These are phyloP conservation scores for Vultur gryphus DNA, from an alignment of 2,797 vertebrate species.

Conservation along the genomic window DNA sequence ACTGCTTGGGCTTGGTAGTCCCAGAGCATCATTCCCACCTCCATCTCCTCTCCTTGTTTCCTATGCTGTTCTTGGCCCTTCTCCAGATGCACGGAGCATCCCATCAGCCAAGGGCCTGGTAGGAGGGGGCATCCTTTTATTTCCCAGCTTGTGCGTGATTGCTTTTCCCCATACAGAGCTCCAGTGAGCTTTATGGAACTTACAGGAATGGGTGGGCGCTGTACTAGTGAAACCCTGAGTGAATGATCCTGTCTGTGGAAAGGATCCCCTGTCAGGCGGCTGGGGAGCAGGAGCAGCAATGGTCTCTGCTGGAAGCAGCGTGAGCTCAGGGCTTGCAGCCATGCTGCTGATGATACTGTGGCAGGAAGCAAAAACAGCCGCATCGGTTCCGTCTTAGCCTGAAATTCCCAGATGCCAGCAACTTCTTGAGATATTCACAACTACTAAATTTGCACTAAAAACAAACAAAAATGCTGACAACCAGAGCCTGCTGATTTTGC, in stretches of 20 bases:
- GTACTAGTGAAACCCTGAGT: too few relatives aligned
- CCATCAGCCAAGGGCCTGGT: neutral
- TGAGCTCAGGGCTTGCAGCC: neutral
- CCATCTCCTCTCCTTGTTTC: neutral
- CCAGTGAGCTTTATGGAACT: neutral
- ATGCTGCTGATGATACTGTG: accelerated
- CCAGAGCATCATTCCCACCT: neutral
- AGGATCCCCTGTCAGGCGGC: neutral
- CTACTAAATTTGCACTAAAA: neutral
- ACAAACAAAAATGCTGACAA: neutral
- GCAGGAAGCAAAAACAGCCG: neutral
- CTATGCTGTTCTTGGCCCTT: neutral
- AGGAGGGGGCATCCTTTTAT: neutral
- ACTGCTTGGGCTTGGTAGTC: neutral
- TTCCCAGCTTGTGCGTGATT: too few relatives aligned
- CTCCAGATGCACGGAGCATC: neutral
- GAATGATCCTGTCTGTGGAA: neutral
- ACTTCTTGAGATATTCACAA: neutral
- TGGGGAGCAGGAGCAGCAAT: neutral
- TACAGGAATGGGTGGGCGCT: accelerated
- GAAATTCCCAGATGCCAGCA: neutral
- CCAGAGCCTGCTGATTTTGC: neutral
- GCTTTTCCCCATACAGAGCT: neutral
- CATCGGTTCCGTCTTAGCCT: neutral
- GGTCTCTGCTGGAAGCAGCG: neutral